Evolutionary conservation across 2,797 vertebrate species (phyloP), one percentile per base, ranked within the genome.

Genomic region (Serranus cabrilla): DNA sequence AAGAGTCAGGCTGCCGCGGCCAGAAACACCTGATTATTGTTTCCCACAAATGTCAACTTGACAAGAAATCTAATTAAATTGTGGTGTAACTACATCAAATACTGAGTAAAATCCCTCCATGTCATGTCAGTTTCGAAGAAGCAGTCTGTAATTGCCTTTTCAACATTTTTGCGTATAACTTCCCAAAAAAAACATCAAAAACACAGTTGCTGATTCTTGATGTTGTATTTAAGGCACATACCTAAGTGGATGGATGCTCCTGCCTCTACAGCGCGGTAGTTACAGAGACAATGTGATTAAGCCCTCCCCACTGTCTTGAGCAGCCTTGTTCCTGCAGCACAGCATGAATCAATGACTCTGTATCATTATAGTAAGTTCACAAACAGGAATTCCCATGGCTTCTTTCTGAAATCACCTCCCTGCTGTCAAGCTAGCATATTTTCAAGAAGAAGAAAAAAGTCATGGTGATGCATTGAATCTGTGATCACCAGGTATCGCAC

Each of bases 251-350:
- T 73, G 47, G 43, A 69, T 34, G 27, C 18, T 58, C 64, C 21
- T 68, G 11, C 62, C 43, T 42, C 25, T 49, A 18, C 63, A 82
- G 70, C 3, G 7, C 65, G 74, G 70, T 65, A 64, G 57, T 54
- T 21, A 63, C 21, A 65, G 52, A 58, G 56, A 37, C 70, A 82
- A 87, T 81, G 47, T 73, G 57, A 87, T 89, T 70, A 81, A 66
- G 76, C 42, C 51, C 37, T 56, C 61, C 60, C 52, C 18, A 51
- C 67, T 47, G 25, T 81, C 66, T 78, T 39, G 27, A 82, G 60
- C 69, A 74, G 58, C 45, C 34, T 25, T 66, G 76, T 66, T 76
- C 52, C 69, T 64, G 60, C 9, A 10, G 43, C 63, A 60, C 64
- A 51, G 56, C 73, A 50, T 61, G 60, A 84, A 81, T 87, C 84